Evolutionary conservation across 1,140 invertebrate species (phyloP).

Genomic region (Ostrea denselamellosa): DNA sequence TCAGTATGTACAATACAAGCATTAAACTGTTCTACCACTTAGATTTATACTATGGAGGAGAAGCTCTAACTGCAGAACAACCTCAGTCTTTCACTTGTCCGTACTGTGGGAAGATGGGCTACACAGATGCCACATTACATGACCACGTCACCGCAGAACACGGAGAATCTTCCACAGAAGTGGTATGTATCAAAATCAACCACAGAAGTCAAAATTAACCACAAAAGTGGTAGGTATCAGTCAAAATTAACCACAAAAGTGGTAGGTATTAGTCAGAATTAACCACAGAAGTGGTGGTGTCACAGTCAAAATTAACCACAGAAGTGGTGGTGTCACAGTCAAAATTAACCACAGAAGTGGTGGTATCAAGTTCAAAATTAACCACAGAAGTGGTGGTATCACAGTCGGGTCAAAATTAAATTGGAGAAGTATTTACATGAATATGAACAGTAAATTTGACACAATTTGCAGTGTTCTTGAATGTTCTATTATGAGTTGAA

Average conservation of each 20-base stretch:
- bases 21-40: slow-evolving; percentile 68
- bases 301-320: not conserved
- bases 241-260: no score
- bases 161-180: slow-evolving; percentile 90
- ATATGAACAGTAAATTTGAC: no score
- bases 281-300: not conserved
- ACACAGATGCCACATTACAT: slow-evolving; percentile 93
- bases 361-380: no score
- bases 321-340: no score
- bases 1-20: not conserved
- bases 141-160: slow-evolving; percentile 95
- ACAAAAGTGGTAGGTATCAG: no score
- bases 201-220: no score
- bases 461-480: no score
- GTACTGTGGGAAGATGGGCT: slow-evolving; percentile 97
- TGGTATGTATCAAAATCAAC: slow-evolving; percentile 82
- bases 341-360: no score
- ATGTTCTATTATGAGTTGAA: no score
- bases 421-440: no score
- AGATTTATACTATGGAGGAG: slow-evolving; percentile 97
- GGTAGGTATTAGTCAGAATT: not conserved
- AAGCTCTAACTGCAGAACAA: slow-evolving; percentile 91
- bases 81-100: slow-evolving; percentile 98
- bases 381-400: no score
- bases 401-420: no score